Percentiles rank a stretch among this genome's conserved stretches.
phyloP scores from a whole-genome alignment of 2,113 vertebrate species.

The Motacilla tschutschensis region DNA sequence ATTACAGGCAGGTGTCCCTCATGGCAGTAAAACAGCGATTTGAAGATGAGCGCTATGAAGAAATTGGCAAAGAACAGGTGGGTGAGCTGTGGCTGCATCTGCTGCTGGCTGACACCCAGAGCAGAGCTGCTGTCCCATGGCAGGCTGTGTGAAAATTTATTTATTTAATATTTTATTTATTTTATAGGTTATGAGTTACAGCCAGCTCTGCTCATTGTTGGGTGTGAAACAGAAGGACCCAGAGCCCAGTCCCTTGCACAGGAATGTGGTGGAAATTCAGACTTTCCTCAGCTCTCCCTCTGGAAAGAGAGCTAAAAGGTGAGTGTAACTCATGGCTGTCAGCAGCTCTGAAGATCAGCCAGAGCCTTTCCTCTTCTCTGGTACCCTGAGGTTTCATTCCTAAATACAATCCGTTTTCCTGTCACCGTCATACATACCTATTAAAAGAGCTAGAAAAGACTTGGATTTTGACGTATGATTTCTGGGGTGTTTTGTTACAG shows the following conservation, averaged over 20 bases:
- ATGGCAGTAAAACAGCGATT: constrained; percentile 94
- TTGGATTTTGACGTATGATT: not conserved
- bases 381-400: not conserved
- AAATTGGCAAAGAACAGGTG: constrained; percentile 90
- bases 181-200: constrained; percentile 84
- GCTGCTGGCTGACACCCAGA: not conserved
- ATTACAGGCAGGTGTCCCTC: constrained; percentile 90
- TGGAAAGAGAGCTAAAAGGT: constrained; percentile 86
- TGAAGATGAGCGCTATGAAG: constrained; percentile 86
- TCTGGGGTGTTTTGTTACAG: constrained; percentile 50
- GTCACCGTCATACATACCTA: not conserved
- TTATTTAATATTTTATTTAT: not conserved
- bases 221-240: constrained; percentile 81
- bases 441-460: not conserved
- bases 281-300: constrained; percentile 91
- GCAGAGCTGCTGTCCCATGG: not conserved
- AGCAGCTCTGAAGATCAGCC: not conserved
- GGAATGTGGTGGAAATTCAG: constrained; percentile 74
- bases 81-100: not conserved
- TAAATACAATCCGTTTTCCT: not conserved
- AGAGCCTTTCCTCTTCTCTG: not conserved
- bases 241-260: constrained; percentile 61
- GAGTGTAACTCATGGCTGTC: not conserved
- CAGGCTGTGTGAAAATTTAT: not conserved
- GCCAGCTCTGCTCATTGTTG: constrained; percentile 86